These are phyloP conservation scores for Kryptolebias marmoratus DNA, from an alignment of 2,113 vertebrate genomes.

Conservation along the genomic window DNA sequence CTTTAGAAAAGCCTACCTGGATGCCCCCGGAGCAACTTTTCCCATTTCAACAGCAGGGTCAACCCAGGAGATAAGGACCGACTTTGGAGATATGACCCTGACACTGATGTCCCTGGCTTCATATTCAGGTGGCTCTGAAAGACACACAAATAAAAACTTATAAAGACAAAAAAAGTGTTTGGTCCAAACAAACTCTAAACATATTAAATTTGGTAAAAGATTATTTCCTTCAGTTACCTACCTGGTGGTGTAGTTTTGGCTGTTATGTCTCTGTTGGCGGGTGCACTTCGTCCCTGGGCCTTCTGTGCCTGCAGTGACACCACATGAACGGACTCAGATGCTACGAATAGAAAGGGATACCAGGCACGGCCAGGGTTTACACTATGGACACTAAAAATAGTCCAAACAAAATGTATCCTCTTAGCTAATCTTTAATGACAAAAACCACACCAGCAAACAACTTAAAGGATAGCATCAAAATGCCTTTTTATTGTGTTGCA, in stretches of 20 bases:
- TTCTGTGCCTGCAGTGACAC: constrained; percentile 92
- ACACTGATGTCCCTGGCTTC: constrained; percentile 88
- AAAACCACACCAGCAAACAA: background rate
- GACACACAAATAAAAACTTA: constrained; percentile 38
- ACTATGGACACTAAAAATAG: constrained; percentile 69
- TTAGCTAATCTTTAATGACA: constrained; percentile 17
- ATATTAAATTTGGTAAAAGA: background rate
- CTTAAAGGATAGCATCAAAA: background rate
- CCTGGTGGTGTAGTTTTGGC: constrained; percentile 88
- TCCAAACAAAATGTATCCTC: constrained; percentile 47
- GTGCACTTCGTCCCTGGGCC: constrained; percentile 83
- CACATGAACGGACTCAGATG: constrained; percentile 96
- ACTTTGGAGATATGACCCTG: constrained; percentile 95
- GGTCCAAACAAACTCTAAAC: background rate
- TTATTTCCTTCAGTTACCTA: constrained; percentile 82
- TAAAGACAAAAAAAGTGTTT: constrained; percentile 5
- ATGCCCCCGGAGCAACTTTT: constrained; percentile 70
- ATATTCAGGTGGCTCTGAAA: constrained; percentile 86
- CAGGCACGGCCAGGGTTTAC: constrained; percentile 79
- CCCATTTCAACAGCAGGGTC: constrained; percentile 89
- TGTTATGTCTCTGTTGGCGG: constrained; percentile 82
- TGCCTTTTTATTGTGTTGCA: no score
- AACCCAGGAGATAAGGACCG: constrained; percentile 93
- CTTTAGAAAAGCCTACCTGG: constrained; percentile 66
- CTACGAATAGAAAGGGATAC: constrained; percentile 82